Percentiles rank a stretch among this genome's conserved stretches.
phyloP scores from a whole-genome alignment of 2,797 vertebrate species.

The Centropyge bicolor region DNA sequence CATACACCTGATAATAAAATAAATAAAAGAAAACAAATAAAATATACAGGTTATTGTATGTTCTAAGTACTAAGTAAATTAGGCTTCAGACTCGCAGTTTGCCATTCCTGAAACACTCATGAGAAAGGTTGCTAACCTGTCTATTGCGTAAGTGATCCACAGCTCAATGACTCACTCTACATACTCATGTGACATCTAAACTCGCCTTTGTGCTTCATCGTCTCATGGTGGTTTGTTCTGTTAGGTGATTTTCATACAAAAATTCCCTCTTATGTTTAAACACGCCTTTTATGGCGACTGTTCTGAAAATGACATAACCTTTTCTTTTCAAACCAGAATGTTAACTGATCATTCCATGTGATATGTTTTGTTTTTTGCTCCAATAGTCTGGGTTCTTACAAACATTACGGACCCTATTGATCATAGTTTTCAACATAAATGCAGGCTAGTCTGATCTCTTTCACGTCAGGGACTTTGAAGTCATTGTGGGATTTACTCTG shows the following conservation, averaged over 20 bases:
- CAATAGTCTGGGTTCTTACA: neutral
- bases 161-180: conserved; percentile 17
- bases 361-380: neutral
- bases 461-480: neutral
- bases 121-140: neutral
- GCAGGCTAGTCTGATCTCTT: neutral
- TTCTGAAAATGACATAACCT: neutral
- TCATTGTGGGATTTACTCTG: neutral
- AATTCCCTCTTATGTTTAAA: neutral
- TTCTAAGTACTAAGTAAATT: neutral
- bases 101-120: neutral
- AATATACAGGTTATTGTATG: too few relatives aligned
- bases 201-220: neutral
- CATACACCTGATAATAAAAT: neutral
- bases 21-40: neutral
- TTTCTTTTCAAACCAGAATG: neutral
- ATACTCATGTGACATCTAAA: conserved; percentile 31
- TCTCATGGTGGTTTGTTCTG: neutral
- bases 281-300: neutral
- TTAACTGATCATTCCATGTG: neutral
- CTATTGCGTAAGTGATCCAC: conserved; percentile 15
- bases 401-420: neutral
- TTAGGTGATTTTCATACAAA: neutral
- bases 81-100: neutral
- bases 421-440: neutral